A percentile compares a stretch with the other conserved stretches of the same genome.
Conservation (phyloP, 2,113 vertebrate species). For the Colinus virginianus region DNA sequence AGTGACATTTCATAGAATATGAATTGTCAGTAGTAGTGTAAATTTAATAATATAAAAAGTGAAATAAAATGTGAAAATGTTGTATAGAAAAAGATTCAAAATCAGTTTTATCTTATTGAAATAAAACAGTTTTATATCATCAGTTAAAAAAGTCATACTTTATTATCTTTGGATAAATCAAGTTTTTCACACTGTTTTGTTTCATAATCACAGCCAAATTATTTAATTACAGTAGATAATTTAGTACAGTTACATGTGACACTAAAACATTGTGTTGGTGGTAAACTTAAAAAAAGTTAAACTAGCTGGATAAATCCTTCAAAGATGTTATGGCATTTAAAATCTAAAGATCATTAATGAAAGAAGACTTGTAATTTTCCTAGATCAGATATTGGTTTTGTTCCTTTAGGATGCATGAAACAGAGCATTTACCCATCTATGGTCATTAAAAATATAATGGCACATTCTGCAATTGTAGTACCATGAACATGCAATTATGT, state of each 20-base stretch:
- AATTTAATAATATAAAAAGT: not conserved
- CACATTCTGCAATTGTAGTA: not conserved
- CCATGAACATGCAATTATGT: not conserved
- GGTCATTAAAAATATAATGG: not conserved
- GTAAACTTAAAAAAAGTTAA: not conserved
- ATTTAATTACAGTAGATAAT: not conserved
- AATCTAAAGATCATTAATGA: not conserved
- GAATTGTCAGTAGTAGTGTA: not conserved
- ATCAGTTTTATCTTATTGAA: not conserved
- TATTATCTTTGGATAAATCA: not conserved
- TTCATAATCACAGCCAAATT: not conserved
- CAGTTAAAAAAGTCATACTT: not conserved
- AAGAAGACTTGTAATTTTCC: not conserved
- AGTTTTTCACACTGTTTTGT: not conserved
- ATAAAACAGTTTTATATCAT: not conserved
- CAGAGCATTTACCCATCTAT: not conserved
- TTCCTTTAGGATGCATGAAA: not conserved
- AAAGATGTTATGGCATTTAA: not conserved
- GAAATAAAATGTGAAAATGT: not conserved
- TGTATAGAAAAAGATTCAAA: not conserved
- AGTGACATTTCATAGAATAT: not conserved
- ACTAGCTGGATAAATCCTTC: not conserved
- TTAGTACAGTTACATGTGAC: not conserved
- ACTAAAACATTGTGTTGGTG: not conserved
- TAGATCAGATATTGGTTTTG: accelerated